Percentiles rank a stretch among this genome's conserved stretches.
These are phyloP conservation scores for Drosophila murphyi DNA, from an alignment of 1,140 invertebrate genomes.

Conservation along the genomic window DNA sequence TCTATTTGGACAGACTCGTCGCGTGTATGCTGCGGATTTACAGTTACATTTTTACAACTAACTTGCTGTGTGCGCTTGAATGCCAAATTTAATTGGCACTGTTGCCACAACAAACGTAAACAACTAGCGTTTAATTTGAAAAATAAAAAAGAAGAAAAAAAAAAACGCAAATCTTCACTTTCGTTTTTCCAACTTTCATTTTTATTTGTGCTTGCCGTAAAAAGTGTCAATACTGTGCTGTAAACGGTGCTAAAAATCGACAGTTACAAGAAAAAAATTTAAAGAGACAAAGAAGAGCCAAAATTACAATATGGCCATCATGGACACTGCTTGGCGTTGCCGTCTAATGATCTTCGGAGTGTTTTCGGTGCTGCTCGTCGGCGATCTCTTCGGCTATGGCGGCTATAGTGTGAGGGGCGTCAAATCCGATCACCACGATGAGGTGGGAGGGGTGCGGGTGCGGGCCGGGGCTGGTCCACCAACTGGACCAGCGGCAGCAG, in stretches of 20 bases:
- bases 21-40: slow-evolving; percentile 54
- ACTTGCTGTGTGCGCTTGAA: slow-evolving; percentile 74
- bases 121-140: slow-evolving; percentile 54
- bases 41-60: slow-evolving; percentile 63
- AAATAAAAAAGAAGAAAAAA: slow-evolving; percentile 40
- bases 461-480: slow-evolving; percentile 43
- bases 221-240: slow-evolving; percentile 43
- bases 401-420: slow-evolving; percentile 69
- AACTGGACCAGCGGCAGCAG: slow-evolving; percentile 67
- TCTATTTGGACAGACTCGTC: not conserved
- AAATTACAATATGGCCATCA: slow-evolving; percentile 50
- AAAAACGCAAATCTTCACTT: slow-evolving; percentile 40
- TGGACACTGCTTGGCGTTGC: slow-evolving; percentile 82
- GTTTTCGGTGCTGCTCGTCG: slow-evolving; percentile 75
- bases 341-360: slow-evolving; percentile 77
- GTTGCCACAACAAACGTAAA: slow-evolving; percentile 22
- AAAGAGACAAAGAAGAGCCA: not conserved
- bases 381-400: slow-evolving; percentile 79
- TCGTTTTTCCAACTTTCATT: slow-evolving; percentile 71
- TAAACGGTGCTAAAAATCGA: slow-evolving; percentile 46
- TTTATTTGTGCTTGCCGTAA: slow-evolving; percentile 43
- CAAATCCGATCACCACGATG: slow-evolving; percentile 71
- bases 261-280: slow-evolving; percentile 7
- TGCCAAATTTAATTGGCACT: slow-evolving; percentile 77
- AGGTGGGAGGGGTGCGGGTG: slow-evolving; percentile 49